phyloP scores from a whole-genome alignment of 2,797 vertebrate species.

The Thamnophis elegans region DNA sequence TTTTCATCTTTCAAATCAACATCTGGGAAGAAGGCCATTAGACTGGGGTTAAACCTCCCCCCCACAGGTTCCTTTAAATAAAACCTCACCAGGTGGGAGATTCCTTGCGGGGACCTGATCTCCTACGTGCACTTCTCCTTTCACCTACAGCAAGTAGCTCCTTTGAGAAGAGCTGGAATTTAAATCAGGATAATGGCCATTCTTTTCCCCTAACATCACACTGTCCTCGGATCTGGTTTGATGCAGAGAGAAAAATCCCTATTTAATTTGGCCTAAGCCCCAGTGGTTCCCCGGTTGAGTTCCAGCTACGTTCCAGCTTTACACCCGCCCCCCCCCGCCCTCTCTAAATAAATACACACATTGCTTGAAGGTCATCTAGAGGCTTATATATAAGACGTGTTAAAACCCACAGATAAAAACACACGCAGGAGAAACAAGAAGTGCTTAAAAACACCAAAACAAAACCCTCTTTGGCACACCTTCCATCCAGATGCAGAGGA shows the following conservation, averaged over 20 bases:
- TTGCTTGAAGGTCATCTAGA: conserved; percentile 22
- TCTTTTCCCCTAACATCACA: background rate
- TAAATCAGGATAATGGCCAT: background rate
- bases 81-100: background rate
- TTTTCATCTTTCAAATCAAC: background rate
- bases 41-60: background rate
- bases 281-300: background rate
- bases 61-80: background rate
- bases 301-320: background rate
- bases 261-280: no score
- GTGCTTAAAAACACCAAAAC: background rate
- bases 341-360: conserved; percentile 2
- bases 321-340: no score
- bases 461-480: background rate
- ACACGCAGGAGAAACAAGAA: background rate
- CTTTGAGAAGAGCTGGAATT: background rate
- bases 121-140: background rate
- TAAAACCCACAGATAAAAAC: background rate
- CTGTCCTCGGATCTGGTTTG: no score
- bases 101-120: background rate
- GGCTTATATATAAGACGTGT: conserved; percentile 6
- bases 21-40: background rate
- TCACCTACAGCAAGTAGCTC: background rate
- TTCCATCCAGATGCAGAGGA: conserved; percentile 23
- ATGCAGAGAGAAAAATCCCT: background rate